Conservation (phyloP, 2,888 invertebrate genomes). For the Drosophila colorata region DNA sequence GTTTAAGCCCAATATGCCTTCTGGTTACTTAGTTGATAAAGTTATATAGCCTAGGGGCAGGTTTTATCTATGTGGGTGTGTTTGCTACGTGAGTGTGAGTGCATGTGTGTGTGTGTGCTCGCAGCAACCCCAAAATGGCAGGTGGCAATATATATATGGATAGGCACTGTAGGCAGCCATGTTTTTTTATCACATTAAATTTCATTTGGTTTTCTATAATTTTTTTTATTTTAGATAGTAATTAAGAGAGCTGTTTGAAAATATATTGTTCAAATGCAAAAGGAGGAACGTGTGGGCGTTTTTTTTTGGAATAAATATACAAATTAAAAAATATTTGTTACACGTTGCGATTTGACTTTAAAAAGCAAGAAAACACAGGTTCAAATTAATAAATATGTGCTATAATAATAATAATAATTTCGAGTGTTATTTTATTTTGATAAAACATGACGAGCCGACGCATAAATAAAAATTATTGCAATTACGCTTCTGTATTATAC, state of each 20-base stretch:
- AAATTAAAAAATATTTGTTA: conserved; percentile 6
- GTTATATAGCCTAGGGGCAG: conserved; percentile 69
- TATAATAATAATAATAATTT: conserved; percentile 4
- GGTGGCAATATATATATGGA: conserved; percentile 67
- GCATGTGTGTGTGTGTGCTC: conserved; percentile 22
- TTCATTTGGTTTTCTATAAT: conserved; percentile 36
- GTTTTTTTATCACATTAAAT: conserved; percentile 51
- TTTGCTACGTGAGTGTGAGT: conserved; percentile 5
- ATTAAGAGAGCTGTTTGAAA: conserved; percentile 47
- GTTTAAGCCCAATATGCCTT: not conserved
- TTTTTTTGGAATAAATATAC: conserved; percentile 4
- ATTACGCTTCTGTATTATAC: conserved; percentile 64
- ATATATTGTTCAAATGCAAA: conserved; percentile 44
- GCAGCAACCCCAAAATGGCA: conserved; percentile 76
- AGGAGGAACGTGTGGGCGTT: conserved; percentile 59
- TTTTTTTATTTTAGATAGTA: conserved; percentile 50
- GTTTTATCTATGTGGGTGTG: conserved; percentile 68
- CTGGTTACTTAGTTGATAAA: conserved; percentile 40
- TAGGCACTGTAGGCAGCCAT: conserved; percentile 72
- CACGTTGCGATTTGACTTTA: not conserved
- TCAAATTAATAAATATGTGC: conserved; percentile 26
- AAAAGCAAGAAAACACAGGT: conserved; percentile 17
- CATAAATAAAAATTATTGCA: conserved; percentile 75
- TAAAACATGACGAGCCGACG: conserved; percentile 39
- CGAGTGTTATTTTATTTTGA: conserved; percentile 27